Evolutionary conservation across 2,113 vertebrate genomes (phyloP), one percentile per base, ranked within the genome.

Genomic region (Brachyistius frenatus): DNA sequence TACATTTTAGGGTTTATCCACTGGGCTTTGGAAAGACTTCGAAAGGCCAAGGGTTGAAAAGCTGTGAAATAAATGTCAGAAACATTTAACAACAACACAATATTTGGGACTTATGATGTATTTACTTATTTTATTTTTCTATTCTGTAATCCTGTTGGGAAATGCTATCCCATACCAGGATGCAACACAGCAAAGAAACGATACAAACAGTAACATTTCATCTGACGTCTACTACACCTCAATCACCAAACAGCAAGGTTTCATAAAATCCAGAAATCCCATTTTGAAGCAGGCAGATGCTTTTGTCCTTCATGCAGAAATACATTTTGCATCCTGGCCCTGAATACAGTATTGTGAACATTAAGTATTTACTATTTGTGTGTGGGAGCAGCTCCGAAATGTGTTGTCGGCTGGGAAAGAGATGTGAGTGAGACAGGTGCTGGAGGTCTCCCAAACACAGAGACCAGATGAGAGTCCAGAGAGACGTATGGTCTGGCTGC

Each of bases 401-500:
- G 54, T 80, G 63, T 39, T 23, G 63, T 11, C 56, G 53, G 15
- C 30, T 2, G 15, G 70, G 64, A 69, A 30, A 32, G 73, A 84
- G 78, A 76, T 50, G 63, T 72, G 80, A 78, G 76, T 10, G 2
- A 44, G 64, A 35, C 79, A 88, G 81, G 69, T 82, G 81, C 69
- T 62, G 83, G 35, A 84, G 80, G 75, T 78, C 72, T 87, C 74
- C 66, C 60, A 66, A 85, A 83, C 78, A 65, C 73, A 53, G 80
- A 63, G 73, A 66, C 5, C 8, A 63, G 65, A 36, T 69, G 46
- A 74, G 75, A 74, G 79, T 74, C 71, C 77, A 66, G 56, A 53
- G 62, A 81, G 84, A 85, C 84, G 79, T 83, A 85, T 58, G 70
- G 69, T 73, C 73, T 90, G 89, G 58, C 72, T 41, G 77, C 31